Evolutionary conservation across 2,113 vertebrate species (phyloP), one percentile per base, ranked within the genome.

Genomic region (Carassius carassius): DNA sequence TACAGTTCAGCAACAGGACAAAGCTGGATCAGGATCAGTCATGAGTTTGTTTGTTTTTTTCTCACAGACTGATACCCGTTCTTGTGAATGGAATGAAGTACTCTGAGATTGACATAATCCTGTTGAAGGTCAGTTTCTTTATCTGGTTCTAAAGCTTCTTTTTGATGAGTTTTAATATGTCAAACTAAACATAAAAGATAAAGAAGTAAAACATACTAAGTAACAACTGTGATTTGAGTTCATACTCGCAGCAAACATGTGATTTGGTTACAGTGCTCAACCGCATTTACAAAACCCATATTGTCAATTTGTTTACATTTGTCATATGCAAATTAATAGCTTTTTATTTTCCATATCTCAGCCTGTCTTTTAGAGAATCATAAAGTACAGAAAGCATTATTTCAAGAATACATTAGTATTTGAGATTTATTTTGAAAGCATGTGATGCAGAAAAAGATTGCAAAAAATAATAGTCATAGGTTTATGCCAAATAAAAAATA

Each of bases 61-160:
- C 85, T 85, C 77, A 89, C 92, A 99, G 98, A 88, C 94, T 99
- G 89, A 98, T 95, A 92, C 98, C 97, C 81, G 97, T 99, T 72
- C 95, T 99, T 85, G 97, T 99, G 90, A 98, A 99, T 89, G 98
- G 98, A 90, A 99, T 99, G 97, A 99, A 98, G 90, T 99, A 99
- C 90, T 99, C 97, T 1, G 97, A 99, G 92, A 99, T 99, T 13
- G 98, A 99, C 94, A 99, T 99, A 85, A 99, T 99, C 92, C 93
- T 99, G 70, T 95, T 99, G 87, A 99, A 99, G 96, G 98, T 99
- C 87, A 95, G 96, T 82, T 70, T 51, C n/a, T 41, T 21, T 54
- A 16, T 80, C 8, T 65, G 32, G n/a, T 19, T 29, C 19, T 37
- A 37, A 70, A 70, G 67, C 17, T 37, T 69, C 17, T 19, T 69